Evolutionary conservation across 2,113 vertebrate species (phyloP).

Genomic region (Cryptotis parvus): DNA sequence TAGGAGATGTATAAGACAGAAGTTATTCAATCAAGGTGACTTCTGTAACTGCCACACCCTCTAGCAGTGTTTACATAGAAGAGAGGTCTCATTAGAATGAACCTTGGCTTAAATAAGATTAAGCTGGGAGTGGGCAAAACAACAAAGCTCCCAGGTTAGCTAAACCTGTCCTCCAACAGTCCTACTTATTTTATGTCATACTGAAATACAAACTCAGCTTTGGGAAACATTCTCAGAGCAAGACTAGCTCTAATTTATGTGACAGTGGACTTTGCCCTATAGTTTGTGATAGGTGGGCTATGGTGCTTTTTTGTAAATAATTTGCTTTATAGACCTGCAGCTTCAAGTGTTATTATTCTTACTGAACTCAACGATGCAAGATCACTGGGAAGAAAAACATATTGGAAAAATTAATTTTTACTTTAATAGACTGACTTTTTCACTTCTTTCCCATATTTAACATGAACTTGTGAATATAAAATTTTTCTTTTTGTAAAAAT

Average conservation of each 20-base stretch:
- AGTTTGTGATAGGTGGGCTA: not conserved
- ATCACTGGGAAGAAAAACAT: constrained; percentile 28
- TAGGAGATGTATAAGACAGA: no score
- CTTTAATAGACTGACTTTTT: not conserved
- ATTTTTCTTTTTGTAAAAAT: not conserved
- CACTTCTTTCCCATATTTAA: constrained; percentile 39
- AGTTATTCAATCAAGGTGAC: no score
- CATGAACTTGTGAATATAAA: not conserved
- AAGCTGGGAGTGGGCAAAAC: no score
- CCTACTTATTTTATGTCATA: not conserved
- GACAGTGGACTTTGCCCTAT: not conserved
- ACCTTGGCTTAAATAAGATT: no score
- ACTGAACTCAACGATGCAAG: not conserved
- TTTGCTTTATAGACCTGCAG: not conserved
- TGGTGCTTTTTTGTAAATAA: not conserved
- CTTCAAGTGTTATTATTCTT: not conserved
- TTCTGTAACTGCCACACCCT: no score
- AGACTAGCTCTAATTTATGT: not conserved
- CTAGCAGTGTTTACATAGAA: no score
- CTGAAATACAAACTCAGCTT: not conserved
- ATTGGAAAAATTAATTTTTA: not conserved
- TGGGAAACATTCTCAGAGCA: not conserved
- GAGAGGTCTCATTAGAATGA: no score
- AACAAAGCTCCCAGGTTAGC: no score
- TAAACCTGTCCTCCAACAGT: no score